These are phyloP conservation scores for Penaeus indicus DNA, from an alignment of 1,140 invertebrate species.

Conservation along the genomic window DNA sequence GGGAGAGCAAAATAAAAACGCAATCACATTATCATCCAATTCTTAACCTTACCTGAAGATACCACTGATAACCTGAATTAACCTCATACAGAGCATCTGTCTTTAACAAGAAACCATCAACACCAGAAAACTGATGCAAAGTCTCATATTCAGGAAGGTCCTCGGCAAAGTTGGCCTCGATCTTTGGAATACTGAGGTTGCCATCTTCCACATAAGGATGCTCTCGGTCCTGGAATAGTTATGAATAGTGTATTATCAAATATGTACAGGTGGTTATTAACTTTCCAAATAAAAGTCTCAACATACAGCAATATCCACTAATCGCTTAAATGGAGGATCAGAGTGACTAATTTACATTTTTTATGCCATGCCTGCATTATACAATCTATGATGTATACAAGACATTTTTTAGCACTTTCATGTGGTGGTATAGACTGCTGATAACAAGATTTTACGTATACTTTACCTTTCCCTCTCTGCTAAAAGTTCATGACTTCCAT, in stretches of 20 bases:
- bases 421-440: no score
- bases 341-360: no score
- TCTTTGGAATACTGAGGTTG: constrained; percentile 69
- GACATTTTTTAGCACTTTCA: no score
- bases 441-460: no score
- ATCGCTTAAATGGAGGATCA: no score
- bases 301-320: no score
- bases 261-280: no score
- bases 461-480: no score
- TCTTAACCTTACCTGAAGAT: constrained; percentile 69
- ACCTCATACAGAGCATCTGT: constrained; percentile 72
- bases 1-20: neutral
- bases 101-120: constrained; percentile 72
- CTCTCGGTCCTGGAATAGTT: constrained; percentile 70
- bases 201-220: constrained; percentile 68
- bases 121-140: constrained; percentile 69
- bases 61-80: constrained; percentile 71
- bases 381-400: no score
- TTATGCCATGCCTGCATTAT: no score
- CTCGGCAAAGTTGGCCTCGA: constrained; percentile 71
- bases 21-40: neutral
- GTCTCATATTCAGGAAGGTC: constrained; percentile 67
- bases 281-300: no score
- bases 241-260: neutral
- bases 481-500: no score